Evolutionary conservation across 1,140 invertebrate genomes (phyloP), one percentile per base, ranked within the genome.

Genomic region (Lucilia sericata): DNA sequence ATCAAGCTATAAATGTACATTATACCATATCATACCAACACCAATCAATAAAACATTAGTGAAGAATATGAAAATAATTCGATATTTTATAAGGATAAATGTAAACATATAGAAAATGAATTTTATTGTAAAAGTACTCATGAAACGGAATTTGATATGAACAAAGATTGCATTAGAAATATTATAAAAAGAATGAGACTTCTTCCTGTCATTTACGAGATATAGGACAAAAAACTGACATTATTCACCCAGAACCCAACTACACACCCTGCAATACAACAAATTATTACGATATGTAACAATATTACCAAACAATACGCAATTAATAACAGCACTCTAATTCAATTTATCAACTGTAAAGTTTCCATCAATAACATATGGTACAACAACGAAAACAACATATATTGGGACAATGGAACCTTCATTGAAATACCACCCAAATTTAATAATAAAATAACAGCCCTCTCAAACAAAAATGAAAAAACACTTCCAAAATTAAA

Each of bases 41-140:
- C 74, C 74, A 34, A 76, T 76, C 25, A 30, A 30, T 36, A 76
- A 36, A 34, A 76, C 74, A 7, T 42, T 42, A 76, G 30, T 2
- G 34, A 36, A 36, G 30, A 76, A 76, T 76, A 76, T 36, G 17
- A 76, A 17, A 36, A 76, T 76, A 76, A 5, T 36, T n/a, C 42
- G 3, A 5, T 7, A 36, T 36, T 76, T 36, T 76, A 36, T 36
- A 36, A 76, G 5, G 9, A 76, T 2, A 34, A 76, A 76, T 76
- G 74, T 36, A 76, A 76, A 42, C 25, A 42, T 7, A 76, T 76
- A 76, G 30, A 76, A 76, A 34, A n/a, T 5, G 4, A n/a, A 36
- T 76, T 76, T 42, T 76, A 36, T 17, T 76, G 74, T 36, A 76
- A 36, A 17, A 65, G n/a, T n/a, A 65, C n/a, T 19, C 17, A 65